A percentile compares a stretch with the other conserved stretches of the same genome.
These are phyloP conservation scores for Phaetusa simplex DNA, from an alignment of 2,113 vertebrate genomes.

Conservation along the genomic window DNA sequence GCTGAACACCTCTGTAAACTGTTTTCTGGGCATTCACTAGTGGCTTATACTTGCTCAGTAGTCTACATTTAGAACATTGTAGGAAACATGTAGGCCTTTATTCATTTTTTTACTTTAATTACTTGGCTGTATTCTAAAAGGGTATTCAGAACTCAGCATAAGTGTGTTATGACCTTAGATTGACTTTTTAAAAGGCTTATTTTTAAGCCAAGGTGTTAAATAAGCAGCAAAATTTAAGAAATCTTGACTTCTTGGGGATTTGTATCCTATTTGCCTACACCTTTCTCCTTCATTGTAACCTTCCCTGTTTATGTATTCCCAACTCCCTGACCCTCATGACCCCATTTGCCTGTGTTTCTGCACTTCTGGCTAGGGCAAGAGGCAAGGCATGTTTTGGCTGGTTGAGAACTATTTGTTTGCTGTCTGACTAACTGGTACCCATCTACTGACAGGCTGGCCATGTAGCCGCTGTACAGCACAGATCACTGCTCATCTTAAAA, in stretches of 20 bases:
- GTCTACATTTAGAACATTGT: neutral
- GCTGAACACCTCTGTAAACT: neutral
- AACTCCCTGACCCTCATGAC: neutral
- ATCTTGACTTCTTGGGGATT: neutral
- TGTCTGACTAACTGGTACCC: neutral
- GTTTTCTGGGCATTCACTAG: neutral
- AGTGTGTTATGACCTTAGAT: neutral
- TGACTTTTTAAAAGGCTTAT: neutral
- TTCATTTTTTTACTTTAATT: neutral
- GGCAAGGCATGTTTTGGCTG: neutral
- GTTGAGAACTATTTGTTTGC: neutral
- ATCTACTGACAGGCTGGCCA: neutral
- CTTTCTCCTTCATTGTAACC: neutral
- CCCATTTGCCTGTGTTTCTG: neutral
- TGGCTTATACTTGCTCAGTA: neutral
- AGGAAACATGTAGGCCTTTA: neutral
- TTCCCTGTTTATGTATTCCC: neutral
- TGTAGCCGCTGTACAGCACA: neutral
- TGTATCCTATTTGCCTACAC: neutral
- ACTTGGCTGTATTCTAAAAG: neutral
- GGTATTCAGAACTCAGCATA: neutral
- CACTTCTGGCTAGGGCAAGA: neutral
- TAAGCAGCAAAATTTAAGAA: neutral
- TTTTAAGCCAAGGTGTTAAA: neutral
- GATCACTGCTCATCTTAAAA: neutral